phyloP scores from a whole-genome alignment of 2,797 vertebrate genomes.

The Tinamus major region DNA sequence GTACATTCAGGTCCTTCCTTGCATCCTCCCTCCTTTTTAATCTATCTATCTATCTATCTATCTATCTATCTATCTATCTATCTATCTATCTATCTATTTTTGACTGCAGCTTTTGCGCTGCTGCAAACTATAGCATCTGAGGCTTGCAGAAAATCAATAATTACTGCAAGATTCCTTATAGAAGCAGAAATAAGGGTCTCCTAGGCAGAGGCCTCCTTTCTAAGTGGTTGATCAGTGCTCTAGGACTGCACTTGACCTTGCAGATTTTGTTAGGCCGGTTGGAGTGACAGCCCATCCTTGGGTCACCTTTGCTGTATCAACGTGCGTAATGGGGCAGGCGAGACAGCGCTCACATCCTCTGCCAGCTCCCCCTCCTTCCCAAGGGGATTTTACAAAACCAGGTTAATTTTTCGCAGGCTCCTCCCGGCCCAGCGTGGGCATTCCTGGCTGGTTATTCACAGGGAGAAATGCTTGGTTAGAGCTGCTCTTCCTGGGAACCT shows the following conservation, averaged over 20 bases:
- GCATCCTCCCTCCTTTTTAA: too few species aligned
- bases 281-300: fast-evolving
- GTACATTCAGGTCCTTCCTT: not conserved
- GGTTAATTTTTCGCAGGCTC: conserved; percentile 55
- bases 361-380: conserved; percentile 26
- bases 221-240: not conserved
- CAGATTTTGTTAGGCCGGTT: not conserved
- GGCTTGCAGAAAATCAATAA: not conserved
- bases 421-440: not conserved
- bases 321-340: conserved; percentile 25
- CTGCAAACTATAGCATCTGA: not conserved
- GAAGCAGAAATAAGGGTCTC: not conserved
- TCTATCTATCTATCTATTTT: not conserved
- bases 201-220: not conserved
- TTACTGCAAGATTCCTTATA: not conserved
- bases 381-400: conserved; percentile 18
- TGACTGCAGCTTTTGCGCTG: not conserved
- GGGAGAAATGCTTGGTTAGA: conserved; percentile 61
- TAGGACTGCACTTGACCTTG: not conserved
- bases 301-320: not conserved
- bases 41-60: too few species aligned
- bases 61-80: not conserved
- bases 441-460: conserved; percentile 53
- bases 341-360: not conserved
- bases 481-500: conserved; percentile 47